Conservation (phyloP, 2,888 invertebrate genomes). For the Cistogaster globosa region DNA sequence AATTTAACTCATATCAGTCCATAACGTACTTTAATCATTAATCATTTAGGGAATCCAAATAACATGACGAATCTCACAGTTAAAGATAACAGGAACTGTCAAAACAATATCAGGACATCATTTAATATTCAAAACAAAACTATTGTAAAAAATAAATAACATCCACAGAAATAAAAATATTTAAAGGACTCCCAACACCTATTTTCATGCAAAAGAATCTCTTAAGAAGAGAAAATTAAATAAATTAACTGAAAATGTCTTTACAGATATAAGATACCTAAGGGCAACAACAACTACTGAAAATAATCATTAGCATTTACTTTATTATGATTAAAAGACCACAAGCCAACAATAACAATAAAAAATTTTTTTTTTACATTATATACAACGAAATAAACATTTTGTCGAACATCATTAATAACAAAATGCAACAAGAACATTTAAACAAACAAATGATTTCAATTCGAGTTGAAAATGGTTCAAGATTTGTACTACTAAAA, state of each 20-base stretch:
- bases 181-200: slow-evolving; percentile 53
- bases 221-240: slow-evolving; percentile 65
- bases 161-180: not conserved
- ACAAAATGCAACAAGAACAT: slow-evolving; percentile 77
- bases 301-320: slow-evolving; percentile 50
- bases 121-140: slow-evolving; percentile 79
- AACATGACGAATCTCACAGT: slow-evolving; percentile 56
- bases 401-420: slow-evolving; percentile 82
- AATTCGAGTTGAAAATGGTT: slow-evolving; percentile 37
- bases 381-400: slow-evolving; percentile 72
- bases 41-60: slow-evolving; percentile 72
- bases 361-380: slow-evolving; percentile 36
- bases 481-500: slow-evolving; percentile 21
- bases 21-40: slow-evolving; percentile 74
- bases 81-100: slow-evolving; percentile 76
- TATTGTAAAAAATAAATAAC: slow-evolving; percentile 72
- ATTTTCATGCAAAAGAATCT: slow-evolving; percentile 49
- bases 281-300: slow-evolving; percentile 48
- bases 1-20: slow-evolving; percentile 64
- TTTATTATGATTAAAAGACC: slow-evolving; percentile 64
- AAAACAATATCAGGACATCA: slow-evolving; percentile 82
- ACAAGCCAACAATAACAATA: slow-evolving; percentile 46
- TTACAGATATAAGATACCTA: slow-evolving; percentile 51
- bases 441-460: slow-evolving; percentile 58
- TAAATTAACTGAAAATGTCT: slow-evolving; percentile 69